Conservation (phyloP, 37 sponge, comb jelly and placozoan species). For the Dysidea cf. avara region DNA sequence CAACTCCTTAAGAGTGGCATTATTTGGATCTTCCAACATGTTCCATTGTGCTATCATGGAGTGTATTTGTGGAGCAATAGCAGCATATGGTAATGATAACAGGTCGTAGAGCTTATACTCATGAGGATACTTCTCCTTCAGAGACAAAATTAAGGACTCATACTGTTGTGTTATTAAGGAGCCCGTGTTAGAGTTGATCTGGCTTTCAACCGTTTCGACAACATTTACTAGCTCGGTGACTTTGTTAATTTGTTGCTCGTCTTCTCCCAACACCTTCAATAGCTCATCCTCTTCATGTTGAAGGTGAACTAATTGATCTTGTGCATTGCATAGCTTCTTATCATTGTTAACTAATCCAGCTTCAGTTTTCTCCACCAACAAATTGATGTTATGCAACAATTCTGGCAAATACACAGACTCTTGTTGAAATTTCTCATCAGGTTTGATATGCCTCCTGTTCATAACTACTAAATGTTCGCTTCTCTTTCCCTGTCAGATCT, state of each 20-base stretch:
- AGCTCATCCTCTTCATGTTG: constrained; percentile 67
- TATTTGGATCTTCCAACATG: no score
- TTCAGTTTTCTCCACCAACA: constrained; percentile 89
- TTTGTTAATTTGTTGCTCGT: constrained; percentile 66
- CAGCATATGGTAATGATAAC: no score
- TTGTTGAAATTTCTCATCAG: constrained; percentile 39
- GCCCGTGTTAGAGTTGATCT: background rate
- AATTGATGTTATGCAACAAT: constrained; percentile 78
- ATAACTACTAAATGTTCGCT: constrained; percentile 79
- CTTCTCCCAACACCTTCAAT: constrained; percentile 24
- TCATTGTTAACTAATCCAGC: constrained; percentile 65
- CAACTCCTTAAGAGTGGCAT: no score
- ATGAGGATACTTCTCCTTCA: constrained; percentile 68
- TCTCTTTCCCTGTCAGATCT: constrained; percentile 92
- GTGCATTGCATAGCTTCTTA: constrained; percentile 70
- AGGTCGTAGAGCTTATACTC: constrained; percentile 51
- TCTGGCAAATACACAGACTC: constrained; percentile 66
- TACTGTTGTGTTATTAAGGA: constrained; percentile 63
- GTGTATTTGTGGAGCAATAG: no score
- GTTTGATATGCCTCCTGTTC: constrained; percentile 67
- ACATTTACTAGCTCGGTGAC: constrained; percentile 55
- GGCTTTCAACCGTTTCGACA: constrained; percentile 49
- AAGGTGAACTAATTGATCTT: constrained; percentile 80
- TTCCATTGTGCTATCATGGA: no score
- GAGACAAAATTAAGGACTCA: constrained; percentile 53